These are phyloP conservation scores for Betta splendens DNA, from an alignment of 2,797 vertebrate genomes.

Conservation along the genomic window DNA sequence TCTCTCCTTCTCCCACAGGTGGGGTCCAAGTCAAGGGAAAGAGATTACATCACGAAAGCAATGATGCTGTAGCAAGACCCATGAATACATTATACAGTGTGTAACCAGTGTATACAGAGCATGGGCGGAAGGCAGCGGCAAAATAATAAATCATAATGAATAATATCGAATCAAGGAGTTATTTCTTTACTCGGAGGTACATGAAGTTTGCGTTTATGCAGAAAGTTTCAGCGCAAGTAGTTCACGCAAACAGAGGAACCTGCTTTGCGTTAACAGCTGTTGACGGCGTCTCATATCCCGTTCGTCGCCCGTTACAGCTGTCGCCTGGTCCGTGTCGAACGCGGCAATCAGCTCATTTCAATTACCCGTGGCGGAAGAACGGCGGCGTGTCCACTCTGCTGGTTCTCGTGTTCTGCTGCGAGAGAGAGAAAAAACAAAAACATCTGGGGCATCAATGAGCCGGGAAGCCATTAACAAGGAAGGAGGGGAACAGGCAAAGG, in stretches of 20 bases:
- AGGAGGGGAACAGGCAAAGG: constrained; percentile 30
- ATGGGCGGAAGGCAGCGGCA: constrained; percentile 38
- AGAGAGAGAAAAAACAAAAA: constrained; percentile 68
- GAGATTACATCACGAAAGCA: constrained; percentile 80
- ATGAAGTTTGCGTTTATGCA: constrained; percentile 31
- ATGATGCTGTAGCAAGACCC: constrained; percentile 67
- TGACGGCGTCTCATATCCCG: constrained; percentile 44
- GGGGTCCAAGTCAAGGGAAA: constrained; percentile 76
- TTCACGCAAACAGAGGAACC: constrained; percentile 31
- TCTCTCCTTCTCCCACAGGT: constrained; percentile 77
- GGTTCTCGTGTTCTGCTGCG: constrained; percentile 75
- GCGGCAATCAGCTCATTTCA: constrained; percentile 52
- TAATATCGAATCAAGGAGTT: constrained; percentile 70
- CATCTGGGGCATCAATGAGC: constrained; percentile 80
- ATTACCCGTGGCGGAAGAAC: constrained; percentile 47
- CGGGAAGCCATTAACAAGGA: constrained; percentile 76
- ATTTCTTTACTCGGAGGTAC: constrained; percentile 49
- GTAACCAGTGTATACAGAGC: constrained; percentile 51
- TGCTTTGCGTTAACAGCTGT: constrained; percentile 42
- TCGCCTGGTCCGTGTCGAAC: constrained; percentile 40
- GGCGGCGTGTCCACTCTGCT: constrained; percentile 60
- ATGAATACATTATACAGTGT: constrained; percentile 65
- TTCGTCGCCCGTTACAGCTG: constrained; percentile 31
- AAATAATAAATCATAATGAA: constrained; percentile 75
- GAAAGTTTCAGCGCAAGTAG: constrained; percentile 25